phyloP scores from a whole-genome alignment of 2,888 invertebrate species.

The Pseudococcus viburni region DNA sequence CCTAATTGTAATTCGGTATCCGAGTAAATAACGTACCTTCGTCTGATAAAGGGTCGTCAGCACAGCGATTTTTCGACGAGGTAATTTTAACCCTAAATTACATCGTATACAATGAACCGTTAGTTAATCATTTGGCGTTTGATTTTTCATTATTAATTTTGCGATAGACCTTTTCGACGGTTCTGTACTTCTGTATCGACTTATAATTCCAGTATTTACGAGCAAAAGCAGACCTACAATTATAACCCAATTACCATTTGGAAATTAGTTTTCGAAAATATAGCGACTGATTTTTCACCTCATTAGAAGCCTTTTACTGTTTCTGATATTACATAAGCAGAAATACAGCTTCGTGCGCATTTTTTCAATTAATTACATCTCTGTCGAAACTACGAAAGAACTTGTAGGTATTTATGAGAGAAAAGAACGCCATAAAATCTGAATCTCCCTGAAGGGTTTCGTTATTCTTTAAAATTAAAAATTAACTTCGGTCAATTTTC shows the following conservation, averaged over 20 bases:
- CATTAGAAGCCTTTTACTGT: background rate
- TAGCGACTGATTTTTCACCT: background rate
- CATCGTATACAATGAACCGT: background rate
- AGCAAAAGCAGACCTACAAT: background rate
- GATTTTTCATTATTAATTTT: slow-evolving; percentile 18
- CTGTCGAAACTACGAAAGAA: no score
- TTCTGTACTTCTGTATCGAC: background rate
- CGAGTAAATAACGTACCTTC: background rate
- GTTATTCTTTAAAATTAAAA: no score
- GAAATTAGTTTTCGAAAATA: background rate
- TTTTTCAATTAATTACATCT: no score
- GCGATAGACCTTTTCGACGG: background rate
- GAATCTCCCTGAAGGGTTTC: no score
- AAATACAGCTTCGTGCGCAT: no score
- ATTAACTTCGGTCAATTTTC: no score
- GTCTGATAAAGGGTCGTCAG: background rate
- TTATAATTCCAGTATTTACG: background rate
- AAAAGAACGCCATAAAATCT: no score
- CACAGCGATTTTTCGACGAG: background rate
- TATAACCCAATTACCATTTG: background rate
- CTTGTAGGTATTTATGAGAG: no score
- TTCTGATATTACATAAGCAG: no score
- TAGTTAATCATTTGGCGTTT: background rate
- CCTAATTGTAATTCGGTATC: background rate
- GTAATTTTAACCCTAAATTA: background rate